Percentiles rank a stretch among this genome's conserved stretches.
phyloP scores from a whole-genome alignment of 2,888 invertebrate species.

The Mythimna lalbum region DNA sequence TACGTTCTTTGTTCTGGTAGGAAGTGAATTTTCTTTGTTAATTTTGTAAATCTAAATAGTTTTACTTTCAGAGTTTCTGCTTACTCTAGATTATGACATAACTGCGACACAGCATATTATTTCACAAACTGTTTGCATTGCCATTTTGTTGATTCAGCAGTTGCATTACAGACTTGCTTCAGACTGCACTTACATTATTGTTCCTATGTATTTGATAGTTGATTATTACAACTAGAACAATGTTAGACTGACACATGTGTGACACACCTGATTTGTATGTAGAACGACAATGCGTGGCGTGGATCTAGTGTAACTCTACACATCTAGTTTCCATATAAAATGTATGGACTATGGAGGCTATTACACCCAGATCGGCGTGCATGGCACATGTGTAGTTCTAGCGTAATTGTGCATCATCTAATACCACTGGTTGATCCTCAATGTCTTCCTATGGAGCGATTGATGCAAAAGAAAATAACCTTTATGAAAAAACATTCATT shows the following conservation, averaged over 20 bases:
- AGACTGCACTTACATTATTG: neutral
- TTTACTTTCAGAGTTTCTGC: neutral
- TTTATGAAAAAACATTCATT: constrained; percentile 87
- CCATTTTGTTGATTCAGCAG: constrained; percentile 5
- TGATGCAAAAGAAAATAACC: constrained; percentile 86
- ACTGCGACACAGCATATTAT: constrained; percentile 6
- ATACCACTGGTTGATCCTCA: constrained; percentile 79
- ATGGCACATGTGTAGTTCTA: no score
- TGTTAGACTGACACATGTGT: no score
- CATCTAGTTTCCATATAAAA: no score
- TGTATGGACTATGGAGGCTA: no score
- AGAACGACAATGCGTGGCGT: no score
- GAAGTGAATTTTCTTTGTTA: neutral
- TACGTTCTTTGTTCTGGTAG: neutral
- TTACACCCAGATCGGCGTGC: no score
- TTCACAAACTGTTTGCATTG: neutral
- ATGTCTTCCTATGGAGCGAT: constrained; percentile 80
- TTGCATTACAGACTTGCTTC: neutral
- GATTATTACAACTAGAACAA: neutral
- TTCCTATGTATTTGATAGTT: neutral
- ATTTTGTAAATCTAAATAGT: no score
- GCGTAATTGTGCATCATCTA: constrained; percentile 79
- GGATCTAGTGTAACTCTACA: no score
- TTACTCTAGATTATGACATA: neutral
- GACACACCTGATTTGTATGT: no score